phyloP scores from a whole-genome alignment of 2,113 vertebrate genomes.

The Corynorhinus townsendii region DNA sequence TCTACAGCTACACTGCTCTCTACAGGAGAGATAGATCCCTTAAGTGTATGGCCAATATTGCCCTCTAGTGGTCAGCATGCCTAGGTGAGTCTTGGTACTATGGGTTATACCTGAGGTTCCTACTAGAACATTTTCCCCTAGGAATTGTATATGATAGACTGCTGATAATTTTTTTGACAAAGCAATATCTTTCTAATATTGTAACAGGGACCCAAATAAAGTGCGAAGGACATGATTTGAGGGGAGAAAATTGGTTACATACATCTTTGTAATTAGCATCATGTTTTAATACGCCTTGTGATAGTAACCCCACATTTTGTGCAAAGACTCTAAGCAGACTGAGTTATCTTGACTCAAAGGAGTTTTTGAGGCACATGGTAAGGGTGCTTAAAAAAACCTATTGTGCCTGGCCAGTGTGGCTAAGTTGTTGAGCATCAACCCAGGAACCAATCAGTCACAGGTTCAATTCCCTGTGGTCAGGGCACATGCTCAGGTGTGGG shows the following conservation, averaged over 20 bases:
- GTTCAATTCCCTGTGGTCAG: no score
- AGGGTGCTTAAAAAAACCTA: background rate
- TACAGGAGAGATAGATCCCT: background rate
- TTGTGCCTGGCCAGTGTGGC: no score
- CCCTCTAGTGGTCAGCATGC: slow-evolving; percentile 66
- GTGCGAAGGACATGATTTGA: background rate
- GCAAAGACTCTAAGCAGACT: background rate
- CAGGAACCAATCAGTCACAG: no score
- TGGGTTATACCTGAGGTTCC: background rate
- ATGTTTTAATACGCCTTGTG: slow-evolving; percentile 1
- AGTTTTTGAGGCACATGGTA: background rate
- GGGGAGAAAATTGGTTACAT: background rate
- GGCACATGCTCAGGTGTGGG: no score
- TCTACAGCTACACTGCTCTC: background rate
- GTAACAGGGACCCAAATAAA: slow-evolving; percentile 25
- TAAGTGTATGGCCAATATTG: slow-evolving; percentile 37
- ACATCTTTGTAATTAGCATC: slow-evolving; percentile 1
- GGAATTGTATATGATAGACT: background rate
- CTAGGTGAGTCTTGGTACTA: background rate
- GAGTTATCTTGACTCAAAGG: slow-evolving; percentile 25
- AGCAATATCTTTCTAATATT: background rate
- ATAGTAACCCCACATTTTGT: slow-evolving; percentile 18
- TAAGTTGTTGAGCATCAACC: no score
- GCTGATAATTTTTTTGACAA: slow-evolving; percentile 11
- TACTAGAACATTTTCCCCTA: background rate